Conservation (phyloP, 2,797 vertebrate genomes). For the Lacerta agilis region DNA sequence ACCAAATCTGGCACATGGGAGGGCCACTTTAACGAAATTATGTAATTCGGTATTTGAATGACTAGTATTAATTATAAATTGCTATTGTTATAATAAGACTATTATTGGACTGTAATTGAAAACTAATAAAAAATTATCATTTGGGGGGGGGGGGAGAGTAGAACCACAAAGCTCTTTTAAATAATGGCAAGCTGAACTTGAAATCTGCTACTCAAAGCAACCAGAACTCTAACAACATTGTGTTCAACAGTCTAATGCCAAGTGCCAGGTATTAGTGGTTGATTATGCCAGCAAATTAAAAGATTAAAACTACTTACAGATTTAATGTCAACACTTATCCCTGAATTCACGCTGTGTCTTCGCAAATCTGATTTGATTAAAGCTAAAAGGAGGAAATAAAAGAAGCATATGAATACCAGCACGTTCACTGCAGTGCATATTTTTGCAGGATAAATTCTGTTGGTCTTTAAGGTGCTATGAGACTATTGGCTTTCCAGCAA, state of each 20-base stretch:
- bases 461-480: background rate
- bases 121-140: too few species aligned
- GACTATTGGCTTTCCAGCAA: background rate
- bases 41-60: too few species aligned
- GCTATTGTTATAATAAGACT: too few species aligned
- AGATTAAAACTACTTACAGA: slow-evolving; percentile 80
- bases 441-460: background rate
- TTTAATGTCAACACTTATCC: slow-evolving; percentile 75
- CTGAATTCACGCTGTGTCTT: slow-evolving; percentile 89
- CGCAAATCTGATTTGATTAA: slow-evolving; percentile 95
- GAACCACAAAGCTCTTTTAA: background rate
- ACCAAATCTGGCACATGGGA: too few species aligned
- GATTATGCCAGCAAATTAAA: background rate
- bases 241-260: slow-evolving; percentile 3
- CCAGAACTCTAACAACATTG: background rate
- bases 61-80: too few species aligned
- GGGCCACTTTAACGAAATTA: too few species aligned
- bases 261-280: slow-evolving; percentile 14
- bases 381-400: slow-evolving; percentile 75
- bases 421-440: background rate
- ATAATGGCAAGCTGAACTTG: background rate
- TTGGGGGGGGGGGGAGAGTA: accelerated
- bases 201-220: background rate
- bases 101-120: too few species aligned
- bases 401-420: slow-evolving; percentile 10